Base-by-base conservation (phyloP, 2,797 vertebrate genomes). In the Anguilla megastoma region DNA sequence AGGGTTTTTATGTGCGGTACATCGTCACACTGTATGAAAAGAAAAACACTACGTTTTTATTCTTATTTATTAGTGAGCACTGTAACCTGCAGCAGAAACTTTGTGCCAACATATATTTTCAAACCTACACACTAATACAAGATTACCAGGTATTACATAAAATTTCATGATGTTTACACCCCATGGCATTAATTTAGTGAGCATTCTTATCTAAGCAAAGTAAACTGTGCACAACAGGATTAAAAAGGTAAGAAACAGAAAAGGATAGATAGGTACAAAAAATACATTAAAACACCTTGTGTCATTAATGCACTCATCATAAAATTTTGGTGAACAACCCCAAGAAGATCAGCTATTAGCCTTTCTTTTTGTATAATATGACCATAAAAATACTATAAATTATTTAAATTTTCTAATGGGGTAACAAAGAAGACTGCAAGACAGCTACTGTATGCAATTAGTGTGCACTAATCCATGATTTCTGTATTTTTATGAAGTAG, bases 1-100 rank as follows among this genome's bases (percentile, higher is more conserved):
- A 66, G 27, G 86, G 50, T 71, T 27, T 41, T 36, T 30, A 41
- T 60, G 45, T 2, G 66, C 18, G 63, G 36, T 45, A 76, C 85
- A 86, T 87, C 74, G 56, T 82, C 60, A 12, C 63, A 21, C 36
- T 80, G 63, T 45, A 6, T 54, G 69, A 66, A 86, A 89, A 6
- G 71, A 30, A 48, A 83, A 63, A 86, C 24, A 52, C 10, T 18
- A n/a, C 3, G 30, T 71, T 71, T 14, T 71, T 71, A 71, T 76
- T 36, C 30, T 16, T 16, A 16, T 33, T 76, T 4, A 27, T 5
- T 21, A 63, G 7, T 66, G 21, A 66, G 63, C 24, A 69, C 4
- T 66, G n/a, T 63, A 63, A 18, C 3, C 58, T 63, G 16, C 58
- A 21, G 21, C 4, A 63, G 58, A 63, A 52, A 52, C 58, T 63